Percentiles rank a stretch among this genome's conserved stretches.
Conservation (phyloP, 1,140 invertebrate genomes). For the Drosophila rhopaloa region DNA sequence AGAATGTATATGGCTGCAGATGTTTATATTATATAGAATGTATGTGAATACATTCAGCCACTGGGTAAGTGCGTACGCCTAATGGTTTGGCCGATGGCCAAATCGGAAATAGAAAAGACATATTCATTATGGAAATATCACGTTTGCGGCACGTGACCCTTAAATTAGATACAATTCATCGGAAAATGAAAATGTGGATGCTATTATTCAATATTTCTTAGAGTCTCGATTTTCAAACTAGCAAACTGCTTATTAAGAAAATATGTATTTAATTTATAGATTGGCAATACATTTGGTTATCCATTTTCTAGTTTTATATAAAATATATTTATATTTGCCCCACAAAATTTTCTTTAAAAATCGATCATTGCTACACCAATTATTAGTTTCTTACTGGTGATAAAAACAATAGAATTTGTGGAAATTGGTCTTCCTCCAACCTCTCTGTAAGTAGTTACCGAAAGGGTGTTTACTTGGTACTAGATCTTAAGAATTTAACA, state of each 20-base stretch:
- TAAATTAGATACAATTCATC: not conserved
- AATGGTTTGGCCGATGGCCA: slow-evolving; percentile 33
- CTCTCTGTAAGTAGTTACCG: too few relatives aligned
- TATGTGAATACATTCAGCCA: not conserved
- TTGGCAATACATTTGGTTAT: too few relatives aligned
- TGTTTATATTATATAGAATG: not conserved
- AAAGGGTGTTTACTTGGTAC: too few relatives aligned
- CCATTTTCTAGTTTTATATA: too few relatives aligned
- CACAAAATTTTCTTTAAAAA: too few relatives aligned
- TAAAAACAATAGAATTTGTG: too few relatives aligned
- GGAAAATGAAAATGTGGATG: not conserved
- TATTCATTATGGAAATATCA: slow-evolving; percentile 59
- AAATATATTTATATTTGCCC: too few relatives aligned
- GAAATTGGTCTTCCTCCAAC: too few relatives aligned
- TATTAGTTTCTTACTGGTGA: too few relatives aligned
- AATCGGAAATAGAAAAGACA: slow-evolving; percentile 26
- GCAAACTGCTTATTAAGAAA: not conserved
- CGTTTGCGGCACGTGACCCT: slow-evolving; percentile 43
- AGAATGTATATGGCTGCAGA: not conserved
- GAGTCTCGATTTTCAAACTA: not conserved
- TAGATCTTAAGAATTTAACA: too few relatives aligned
- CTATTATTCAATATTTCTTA: not conserved
- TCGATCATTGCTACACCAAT: too few relatives aligned
- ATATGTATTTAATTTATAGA: not conserved
- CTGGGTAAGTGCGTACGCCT: slow-evolving; percentile 8